Evolutionary conservation across 2,888 invertebrate species (phyloP).

Genomic region (Resseliella maxima): DNA sequence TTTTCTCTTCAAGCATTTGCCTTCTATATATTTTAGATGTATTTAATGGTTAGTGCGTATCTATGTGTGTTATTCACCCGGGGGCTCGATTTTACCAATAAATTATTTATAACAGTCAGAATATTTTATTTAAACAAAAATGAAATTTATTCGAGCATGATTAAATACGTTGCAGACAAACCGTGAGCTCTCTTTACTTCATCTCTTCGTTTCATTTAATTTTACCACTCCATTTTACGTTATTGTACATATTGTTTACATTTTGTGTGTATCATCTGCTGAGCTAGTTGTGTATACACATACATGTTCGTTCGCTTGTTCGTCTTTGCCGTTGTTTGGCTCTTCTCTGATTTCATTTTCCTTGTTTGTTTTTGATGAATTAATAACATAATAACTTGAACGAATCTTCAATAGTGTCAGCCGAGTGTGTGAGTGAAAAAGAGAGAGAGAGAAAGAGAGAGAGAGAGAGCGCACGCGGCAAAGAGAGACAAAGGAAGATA

Average conservation of each 20-base stretch:
- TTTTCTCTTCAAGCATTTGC: not conserved
- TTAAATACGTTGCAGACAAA: slow-evolving; percentile 43
- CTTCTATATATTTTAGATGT: no score
- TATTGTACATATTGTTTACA: not conserved
- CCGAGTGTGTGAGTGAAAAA: not conserved
- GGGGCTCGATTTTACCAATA: slow-evolving; percentile 43
- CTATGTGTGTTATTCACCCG: not conserved
- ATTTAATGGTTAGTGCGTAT: not conserved
- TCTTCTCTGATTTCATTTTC: slow-evolving; percentile 27
- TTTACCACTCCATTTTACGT: not conserved
- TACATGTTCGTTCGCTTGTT: not conserved
- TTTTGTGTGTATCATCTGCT: not conserved
- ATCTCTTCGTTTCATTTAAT: not conserved
- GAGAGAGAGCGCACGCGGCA: no score
- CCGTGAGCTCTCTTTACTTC: not conserved
- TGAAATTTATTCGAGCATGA: slow-evolving; percentile 44
- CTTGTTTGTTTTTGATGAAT: slow-evolving; percentile 44
- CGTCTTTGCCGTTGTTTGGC: not conserved
- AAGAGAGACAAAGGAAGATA: no score
- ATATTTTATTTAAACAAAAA: slow-evolving; percentile 39
- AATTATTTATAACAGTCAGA: slow-evolving; percentile 48
- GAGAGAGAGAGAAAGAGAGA: no score
- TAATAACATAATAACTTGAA: slow-evolving; percentile 46
- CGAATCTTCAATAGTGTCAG: not conserved
- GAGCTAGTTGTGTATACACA: not conserved